A percentile compares a stretch with the other conserved stretches of the same genome.
Conservation (phyloP, 2,113 vertebrate species). For the Corythoichthys haematopterus region DNA sequence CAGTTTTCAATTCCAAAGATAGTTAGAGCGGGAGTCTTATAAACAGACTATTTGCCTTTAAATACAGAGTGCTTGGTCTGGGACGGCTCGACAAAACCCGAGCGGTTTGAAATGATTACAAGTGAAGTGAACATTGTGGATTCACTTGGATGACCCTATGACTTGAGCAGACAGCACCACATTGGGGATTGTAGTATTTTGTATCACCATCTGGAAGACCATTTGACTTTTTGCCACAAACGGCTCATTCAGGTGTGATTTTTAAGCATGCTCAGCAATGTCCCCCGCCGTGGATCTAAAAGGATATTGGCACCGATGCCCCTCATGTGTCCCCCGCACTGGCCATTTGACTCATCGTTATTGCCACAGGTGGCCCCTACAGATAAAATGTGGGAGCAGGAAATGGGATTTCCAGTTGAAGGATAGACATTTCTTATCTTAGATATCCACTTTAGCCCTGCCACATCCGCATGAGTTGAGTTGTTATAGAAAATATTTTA, state of each 20-base stretch:
- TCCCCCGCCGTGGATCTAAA: neutral
- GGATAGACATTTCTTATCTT: neutral
- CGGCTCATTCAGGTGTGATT: neutral
- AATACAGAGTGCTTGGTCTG: neutral
- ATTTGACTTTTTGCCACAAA: constrained; percentile 1
- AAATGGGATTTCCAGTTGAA: constrained; percentile 1
- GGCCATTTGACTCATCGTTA: neutral
- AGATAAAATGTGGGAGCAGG: neutral
- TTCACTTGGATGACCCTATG: neutral
- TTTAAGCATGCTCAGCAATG: neutral
- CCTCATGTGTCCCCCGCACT: neutral
- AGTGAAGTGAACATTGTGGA: neutral
- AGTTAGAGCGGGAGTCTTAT: neutral
- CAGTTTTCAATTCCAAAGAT: constrained; percentile 2
- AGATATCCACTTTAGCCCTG: neutral
- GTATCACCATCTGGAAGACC: neutral
- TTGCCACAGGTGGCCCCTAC: neutral
- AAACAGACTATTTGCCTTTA: neutral
- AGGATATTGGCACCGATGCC: neutral
- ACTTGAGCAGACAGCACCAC: constrained; percentile 1
- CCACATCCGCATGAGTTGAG: neutral
- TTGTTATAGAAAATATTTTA: neutral
- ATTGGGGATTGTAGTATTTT: neutral
- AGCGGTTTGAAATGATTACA: constrained; percentile 6
- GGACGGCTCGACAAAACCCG: neutral